These are phyloP conservation scores for Halictus rubicundus DNA, from an alignment of 1,140 invertebrate species.

Conservation along the genomic window DNA sequence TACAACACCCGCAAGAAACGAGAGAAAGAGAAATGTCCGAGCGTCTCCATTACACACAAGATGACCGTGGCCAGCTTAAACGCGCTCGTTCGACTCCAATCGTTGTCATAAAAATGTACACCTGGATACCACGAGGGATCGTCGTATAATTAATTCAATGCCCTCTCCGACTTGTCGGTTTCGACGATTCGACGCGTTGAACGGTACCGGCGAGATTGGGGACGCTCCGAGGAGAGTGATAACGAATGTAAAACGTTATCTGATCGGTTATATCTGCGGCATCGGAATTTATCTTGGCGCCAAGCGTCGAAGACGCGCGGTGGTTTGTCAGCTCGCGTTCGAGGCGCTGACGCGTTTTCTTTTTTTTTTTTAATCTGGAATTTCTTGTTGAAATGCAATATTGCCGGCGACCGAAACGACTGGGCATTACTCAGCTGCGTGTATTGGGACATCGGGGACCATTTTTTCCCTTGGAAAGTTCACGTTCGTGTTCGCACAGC, in stretches of 20 bases:
- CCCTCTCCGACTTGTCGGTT: background rate
- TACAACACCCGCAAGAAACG: conserved; percentile 20
- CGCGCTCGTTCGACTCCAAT: background rate
- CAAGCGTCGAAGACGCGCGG: background rate
- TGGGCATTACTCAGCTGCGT: no score
- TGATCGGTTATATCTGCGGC: conserved; percentile 29
- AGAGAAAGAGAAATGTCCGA: background rate
- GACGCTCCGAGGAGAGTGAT: background rate
- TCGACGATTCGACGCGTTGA: background rate
- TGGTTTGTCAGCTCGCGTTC: no score
- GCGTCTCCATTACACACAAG: conserved; percentile 23
- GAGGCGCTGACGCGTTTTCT: no score
- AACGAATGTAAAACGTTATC: conserved; percentile 13
- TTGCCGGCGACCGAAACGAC: no score
- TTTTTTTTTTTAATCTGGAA: no score
- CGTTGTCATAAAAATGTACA: conserved; percentile 21
- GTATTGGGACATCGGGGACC: no score
- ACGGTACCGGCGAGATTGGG: background rate
- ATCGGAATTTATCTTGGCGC: conserved; percentile 30
- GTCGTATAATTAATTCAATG: conserved; percentile 10
- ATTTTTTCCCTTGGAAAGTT: no score
- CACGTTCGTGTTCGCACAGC: no score
- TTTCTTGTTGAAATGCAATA: no score
- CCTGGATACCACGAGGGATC: background rate
- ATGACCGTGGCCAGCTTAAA: background rate